These are phyloP conservation scores for Halictus ligatus DNA, from an alignment of 2,888 invertebrate species.

Conservation along the genomic window DNA sequence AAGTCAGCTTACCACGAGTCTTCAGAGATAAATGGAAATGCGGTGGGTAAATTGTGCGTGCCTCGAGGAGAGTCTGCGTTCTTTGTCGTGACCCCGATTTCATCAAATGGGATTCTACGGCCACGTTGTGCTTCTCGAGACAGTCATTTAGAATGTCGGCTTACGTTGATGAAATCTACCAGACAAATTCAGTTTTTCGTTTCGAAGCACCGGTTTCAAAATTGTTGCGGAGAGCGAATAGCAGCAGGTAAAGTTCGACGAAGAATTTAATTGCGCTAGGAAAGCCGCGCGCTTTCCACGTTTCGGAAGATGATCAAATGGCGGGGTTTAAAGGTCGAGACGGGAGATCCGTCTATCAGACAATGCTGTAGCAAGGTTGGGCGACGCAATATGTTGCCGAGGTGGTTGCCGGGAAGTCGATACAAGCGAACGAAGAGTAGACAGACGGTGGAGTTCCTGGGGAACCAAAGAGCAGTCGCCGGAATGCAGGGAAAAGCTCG, in stretches of 20 bases:
- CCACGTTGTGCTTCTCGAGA: background rate
- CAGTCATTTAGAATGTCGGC: slow-evolving; percentile 6
- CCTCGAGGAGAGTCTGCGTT: slow-evolving; percentile 2
- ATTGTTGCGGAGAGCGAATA: too few species aligned
- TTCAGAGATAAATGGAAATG: slow-evolving; percentile 29
- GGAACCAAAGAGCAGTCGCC: slow-evolving; percentile 55
- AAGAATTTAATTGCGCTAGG: background rate
- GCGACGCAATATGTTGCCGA: background rate
- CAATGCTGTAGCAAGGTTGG: background rate
- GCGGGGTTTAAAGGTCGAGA: background rate
- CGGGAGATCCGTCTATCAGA: background rate
- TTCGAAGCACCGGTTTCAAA: too few species aligned
- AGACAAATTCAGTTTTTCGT: too few species aligned
- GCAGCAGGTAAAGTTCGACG: background rate
- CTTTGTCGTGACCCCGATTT: slow-evolving; percentile 27
- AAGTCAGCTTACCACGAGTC: slow-evolving; percentile 13
- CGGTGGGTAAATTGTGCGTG: slow-evolving; percentile 35
- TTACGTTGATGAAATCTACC: background rate
- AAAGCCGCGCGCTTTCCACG: too few species aligned
- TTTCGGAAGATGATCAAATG: background rate
- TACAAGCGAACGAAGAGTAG: slow-evolving; percentile 31
- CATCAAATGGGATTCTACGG: background rate
- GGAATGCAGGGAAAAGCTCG: slow-evolving; percentile 63
- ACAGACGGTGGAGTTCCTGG: slow-evolving; percentile 25
- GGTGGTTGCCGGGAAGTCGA: slow-evolving; percentile 39